Conservation (phyloP, 2,113 vertebrate genomes). For the Lepisosteus oculatus region DNA sequence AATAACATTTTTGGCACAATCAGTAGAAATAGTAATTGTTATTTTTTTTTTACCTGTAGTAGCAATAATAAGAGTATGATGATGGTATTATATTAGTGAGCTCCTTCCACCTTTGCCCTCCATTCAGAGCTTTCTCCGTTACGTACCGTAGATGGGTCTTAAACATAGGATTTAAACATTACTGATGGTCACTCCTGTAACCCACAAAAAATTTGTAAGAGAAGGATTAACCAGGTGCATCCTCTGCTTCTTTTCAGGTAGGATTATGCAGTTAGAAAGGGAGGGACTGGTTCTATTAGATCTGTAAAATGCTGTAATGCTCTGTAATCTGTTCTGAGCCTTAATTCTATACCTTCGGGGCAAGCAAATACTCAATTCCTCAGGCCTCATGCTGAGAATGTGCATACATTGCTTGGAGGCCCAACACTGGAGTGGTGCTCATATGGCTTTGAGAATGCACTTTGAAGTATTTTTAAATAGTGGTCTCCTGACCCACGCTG, state of each 20-base stretch:
- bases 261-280: constrained; percentile 7
- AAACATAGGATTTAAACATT: constrained; percentile 27
- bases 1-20: no score
- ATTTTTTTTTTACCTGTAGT: no score
- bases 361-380: constrained; percentile 16
- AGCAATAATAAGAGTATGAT: no score
- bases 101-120: no score
- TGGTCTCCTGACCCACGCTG: constrained; percentile 1
- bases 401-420: not conserved
- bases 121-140: no score
- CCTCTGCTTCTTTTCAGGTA: not conserved
- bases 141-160: no score
- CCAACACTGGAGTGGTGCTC: constrained; percentile 7
- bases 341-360: not conserved
- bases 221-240: constrained; percentile 15
- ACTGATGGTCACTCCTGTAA: constrained; percentile 32
- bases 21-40: no score
- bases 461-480: not conserved
- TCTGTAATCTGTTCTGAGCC: constrained; percentile 24
- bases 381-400: not conserved
- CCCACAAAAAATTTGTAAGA: constrained; percentile 23
- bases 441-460: constrained; percentile 21
- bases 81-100: no score
- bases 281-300: constrained; percentile 15
- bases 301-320: constrained; percentile 27